Evolutionary conservation across 2,888 invertebrate genomes (phyloP), one percentile per base, ranked within the genome.

Genomic region (Ophion ellenae): DNA sequence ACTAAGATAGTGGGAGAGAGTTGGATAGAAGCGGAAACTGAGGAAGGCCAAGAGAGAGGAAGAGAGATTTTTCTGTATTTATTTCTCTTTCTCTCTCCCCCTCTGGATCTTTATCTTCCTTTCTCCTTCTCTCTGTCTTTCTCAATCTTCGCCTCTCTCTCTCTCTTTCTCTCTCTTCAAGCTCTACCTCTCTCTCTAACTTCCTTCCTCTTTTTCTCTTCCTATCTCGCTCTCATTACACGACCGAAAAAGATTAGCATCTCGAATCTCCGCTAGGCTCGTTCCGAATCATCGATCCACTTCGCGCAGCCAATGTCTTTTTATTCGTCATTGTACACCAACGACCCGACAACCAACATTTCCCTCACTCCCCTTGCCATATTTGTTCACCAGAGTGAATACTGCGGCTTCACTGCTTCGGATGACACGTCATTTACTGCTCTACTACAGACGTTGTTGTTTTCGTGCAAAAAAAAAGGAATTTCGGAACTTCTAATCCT

Each of bases 261-360:
- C 85, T 80, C 79, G 79, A 85, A 80, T 78, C 76, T 83, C 73
- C 80, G 77, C 77, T 70, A 80, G 83, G 47, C 73, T 81, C 83
- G 80, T 81, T 86, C 85, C 61, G 80, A 83, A 77, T 81, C 83
- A 83, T 81, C 85, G 85, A 83, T 86, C 85, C 85, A 86, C 83
- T 78, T 83, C 77, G 67, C 69, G 53, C 53, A 32, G 67, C 53
- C 47, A 83, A 74, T 75, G 71, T 76, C 63, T 74, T 82, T 84
- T 81, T 84, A 57, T 77, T 67, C 67, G 77, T 73, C 63, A 45
- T 63, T 47, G 9, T 40, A 64, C 24, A 64, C 24, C 77, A 32
- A 71, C 73, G 76, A 78, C 82, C 80, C 87, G 75, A 78, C 74
- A 86, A 86, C 32, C 24, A 47, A 40, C 3, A 69, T 74, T 80